A percentile compares a stretch with the other conserved stretches of the same genome.
Conservation (phyloP, 2,888 invertebrate species). For the Catocala fraxini region DNA sequence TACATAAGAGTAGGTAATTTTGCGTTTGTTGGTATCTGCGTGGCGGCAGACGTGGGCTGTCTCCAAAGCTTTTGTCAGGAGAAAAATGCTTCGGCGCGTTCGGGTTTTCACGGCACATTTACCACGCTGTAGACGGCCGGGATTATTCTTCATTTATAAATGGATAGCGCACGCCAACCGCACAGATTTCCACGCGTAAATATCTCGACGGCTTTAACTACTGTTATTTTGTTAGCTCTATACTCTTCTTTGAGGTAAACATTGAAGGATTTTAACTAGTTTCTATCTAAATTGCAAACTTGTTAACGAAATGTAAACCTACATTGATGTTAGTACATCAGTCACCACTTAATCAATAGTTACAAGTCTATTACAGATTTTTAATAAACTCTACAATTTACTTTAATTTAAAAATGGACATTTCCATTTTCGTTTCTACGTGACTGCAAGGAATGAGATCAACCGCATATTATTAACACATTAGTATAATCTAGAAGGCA, state of each 20-base stretch:
- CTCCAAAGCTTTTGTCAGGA: constrained; percentile 77
- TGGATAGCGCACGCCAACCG: constrained; percentile 74
- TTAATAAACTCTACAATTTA: too few relatives aligned
- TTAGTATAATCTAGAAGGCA: constrained; percentile 47
- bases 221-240: constrained; percentile 45
- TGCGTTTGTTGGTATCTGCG: constrained; percentile 50
- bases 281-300: neutral
- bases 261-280: neutral
- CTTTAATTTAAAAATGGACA: constrained; percentile 1
- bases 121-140: constrained; percentile 71
- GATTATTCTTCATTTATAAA: constrained; percentile 82
- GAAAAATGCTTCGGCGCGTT: constrained; percentile 78
- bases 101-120: constrained; percentile 83
- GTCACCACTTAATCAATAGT: too few relatives aligned
- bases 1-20: constrained; percentile 41
- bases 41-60: constrained; percentile 67
- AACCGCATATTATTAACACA: constrained; percentile 46
- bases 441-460: constrained; percentile 37
- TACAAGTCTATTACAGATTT: too few relatives aligned
- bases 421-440: constrained; percentile 8
- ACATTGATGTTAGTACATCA: neutral
- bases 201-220: constrained; percentile 59
- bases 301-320: neutral
- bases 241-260: constrained; percentile 18
- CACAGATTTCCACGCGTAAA: constrained; percentile 74